phyloP scores from a whole-genome alignment of 2,888 invertebrate species.

The Acheta domesticus region DNA sequence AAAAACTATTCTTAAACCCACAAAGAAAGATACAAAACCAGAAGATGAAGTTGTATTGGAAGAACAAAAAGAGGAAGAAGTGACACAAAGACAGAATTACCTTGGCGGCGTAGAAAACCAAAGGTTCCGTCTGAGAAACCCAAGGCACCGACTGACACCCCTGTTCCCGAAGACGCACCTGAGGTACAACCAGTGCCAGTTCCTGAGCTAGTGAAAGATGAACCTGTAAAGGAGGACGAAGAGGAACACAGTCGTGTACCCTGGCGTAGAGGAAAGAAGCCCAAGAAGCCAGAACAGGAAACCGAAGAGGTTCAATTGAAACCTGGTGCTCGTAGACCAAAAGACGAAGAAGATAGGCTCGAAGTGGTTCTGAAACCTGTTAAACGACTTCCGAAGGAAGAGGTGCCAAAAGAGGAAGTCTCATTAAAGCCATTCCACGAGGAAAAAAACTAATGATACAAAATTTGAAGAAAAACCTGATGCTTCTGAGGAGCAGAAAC shows the following conservation, averaged over 20 bases:
- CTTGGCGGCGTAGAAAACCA: not conserved
- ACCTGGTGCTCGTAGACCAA: too few species aligned
- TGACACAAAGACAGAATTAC: not conserved
- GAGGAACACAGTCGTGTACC: conserved; percentile 19
- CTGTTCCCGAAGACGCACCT: not conserved
- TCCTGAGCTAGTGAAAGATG: too few species aligned
- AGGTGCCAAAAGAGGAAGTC: conserved; percentile 35
- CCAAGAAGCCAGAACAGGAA: conserved; percentile 25
- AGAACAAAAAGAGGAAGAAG: too few species aligned
- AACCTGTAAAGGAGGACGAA: too few species aligned
- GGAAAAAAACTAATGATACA: too few species aligned
- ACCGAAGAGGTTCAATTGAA: conserved; percentile 19
- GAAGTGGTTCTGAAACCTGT: conserved; percentile 29
- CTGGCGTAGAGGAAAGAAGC: conserved; percentile 24
- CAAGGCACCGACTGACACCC: not conserved
- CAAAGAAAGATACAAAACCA: too few species aligned
- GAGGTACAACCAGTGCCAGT: not conserved
- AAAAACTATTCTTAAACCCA: too few species aligned
- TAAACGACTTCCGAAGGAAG: not conserved
- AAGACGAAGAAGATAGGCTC: conserved; percentile 31
- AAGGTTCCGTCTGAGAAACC: too few species aligned
- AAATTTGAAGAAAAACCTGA: too few species aligned
- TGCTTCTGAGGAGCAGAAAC: conserved; percentile 43
- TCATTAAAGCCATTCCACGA: conserved; percentile 33
- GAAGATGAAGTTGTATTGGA: not conserved